Evolutionary conservation across 2,888 invertebrate genomes (phyloP), one percentile per base, ranked within the genome.

Genomic region (Andrena bicolor): DNA sequence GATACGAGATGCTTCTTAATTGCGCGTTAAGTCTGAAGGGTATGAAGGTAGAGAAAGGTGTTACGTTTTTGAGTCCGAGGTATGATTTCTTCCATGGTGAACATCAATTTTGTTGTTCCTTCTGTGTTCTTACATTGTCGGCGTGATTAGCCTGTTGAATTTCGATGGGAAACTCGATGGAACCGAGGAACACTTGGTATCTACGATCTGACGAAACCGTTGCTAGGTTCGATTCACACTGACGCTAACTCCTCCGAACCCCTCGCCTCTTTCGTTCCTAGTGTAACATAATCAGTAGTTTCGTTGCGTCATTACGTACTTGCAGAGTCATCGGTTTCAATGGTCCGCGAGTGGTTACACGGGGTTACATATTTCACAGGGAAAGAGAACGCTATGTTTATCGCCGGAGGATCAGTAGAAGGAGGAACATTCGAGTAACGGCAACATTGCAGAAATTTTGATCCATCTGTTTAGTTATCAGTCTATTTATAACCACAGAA

Each of bases 401-500:
- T 49, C 23, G 41, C 23, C 4, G 56, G 32, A 30, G 26, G 3
- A 28, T 48, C n/a, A 10, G 41, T 41, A 16, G 41, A 41, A 5
- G 41, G 41, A 41, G 41, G 41, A 41, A 5, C 16, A 41, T 16
- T 41, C 7, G 30, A 13, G 6, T 10, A 35, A 23, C n/a, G n/a
- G 20, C 20, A 41, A 2, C 23, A 3, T 23, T 28, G 13, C 16
- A 30, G 16, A 60, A 13, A 75, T 81, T 28, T 30, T 71, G 28
- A 16, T 74, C 60, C 60, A 53, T 28, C 13, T 28, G 41, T 64
- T 64, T 20, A 4, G 48, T 60, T 76, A 74, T 79, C 78, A 13
- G 20, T 16, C 41, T 73, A 61, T 72, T 69, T 72, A 66, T 66
- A 75, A 72, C 20, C 28, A 7, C 28, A 60, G 23, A 75, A 72